Conservation (phyloP, 2,113 vertebrate species). For the Climacteris rufus region DNA sequence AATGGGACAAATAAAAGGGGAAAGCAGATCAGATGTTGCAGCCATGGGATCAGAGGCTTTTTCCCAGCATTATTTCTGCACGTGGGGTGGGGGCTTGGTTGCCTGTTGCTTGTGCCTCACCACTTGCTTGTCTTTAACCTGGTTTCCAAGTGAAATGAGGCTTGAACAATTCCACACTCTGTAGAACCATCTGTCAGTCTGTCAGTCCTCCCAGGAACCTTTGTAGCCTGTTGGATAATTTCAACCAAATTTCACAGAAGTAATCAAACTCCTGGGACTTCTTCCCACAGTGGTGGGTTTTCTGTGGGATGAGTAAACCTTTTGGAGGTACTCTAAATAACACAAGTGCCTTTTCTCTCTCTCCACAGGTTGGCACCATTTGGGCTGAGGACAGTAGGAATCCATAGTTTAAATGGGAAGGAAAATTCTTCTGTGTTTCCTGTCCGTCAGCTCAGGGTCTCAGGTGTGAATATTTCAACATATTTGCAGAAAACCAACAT, state of each 20-base stretch:
- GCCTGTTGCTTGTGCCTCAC: not conserved
- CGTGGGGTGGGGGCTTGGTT: not conserved
- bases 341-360: not conserved
- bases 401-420: rapidly evolving
- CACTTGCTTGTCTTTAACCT: not conserved
- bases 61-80: not conserved
- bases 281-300: not conserved
- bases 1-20: not conserved
- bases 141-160: conserved; percentile 4
- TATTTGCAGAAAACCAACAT: not conserved
- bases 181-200: not conserved
- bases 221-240: not conserved
- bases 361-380: not conserved
- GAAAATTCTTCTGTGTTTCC: not conserved
- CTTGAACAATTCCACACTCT: not conserved
- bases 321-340: not conserved
- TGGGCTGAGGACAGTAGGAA: not conserved
- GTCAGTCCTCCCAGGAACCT: not conserved
- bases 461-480: not conserved
- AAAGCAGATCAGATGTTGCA: not conserved
- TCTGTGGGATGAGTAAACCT: not conserved
- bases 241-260: not conserved
- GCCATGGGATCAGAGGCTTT: not conserved
- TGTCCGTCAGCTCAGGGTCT: not conserved
- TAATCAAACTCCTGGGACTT: not conserved